A percentile compares a stretch with the other conserved stretches of the same genome.
These are phyloP conservation scores for Rhaphigaster nebulosa DNA, from an alignment of 2,888 invertebrate species.

Conservation along the genomic window DNA sequence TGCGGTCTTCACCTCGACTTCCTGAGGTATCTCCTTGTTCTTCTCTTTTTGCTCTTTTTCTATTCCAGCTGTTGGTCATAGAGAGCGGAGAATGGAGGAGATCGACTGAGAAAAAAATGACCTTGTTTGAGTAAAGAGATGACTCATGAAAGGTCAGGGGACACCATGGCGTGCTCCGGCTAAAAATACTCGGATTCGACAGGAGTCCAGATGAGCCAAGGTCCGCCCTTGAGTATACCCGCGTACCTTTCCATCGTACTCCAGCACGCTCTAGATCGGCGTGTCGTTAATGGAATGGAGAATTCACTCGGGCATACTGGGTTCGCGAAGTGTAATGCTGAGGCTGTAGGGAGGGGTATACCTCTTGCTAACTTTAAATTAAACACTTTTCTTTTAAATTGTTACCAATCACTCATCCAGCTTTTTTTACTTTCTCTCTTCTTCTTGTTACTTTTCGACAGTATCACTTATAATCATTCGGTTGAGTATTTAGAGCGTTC, in stretches of 20 bases:
- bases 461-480: no score
- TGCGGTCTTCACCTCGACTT: slow-evolving; percentile 32
- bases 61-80: slow-evolving; percentile 13
- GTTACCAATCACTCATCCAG: not conserved
- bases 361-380: not conserved
- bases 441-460: no score
- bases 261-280: slow-evolving; percentile 9
- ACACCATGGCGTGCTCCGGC: slow-evolving; percentile 10
- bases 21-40: not conserved
- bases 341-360: not conserved
- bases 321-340: not conserved
- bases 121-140: slow-evolving; percentile 50
- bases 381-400: not conserved
- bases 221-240: not conserved
- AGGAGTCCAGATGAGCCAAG: slow-evolving; percentile 26
- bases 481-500: no score
- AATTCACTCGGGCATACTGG: not conserved
- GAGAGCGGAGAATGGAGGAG: slow-evolving; percentile 29
- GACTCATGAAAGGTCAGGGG: slow-evolving; percentile 43
- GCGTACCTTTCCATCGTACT: slow-evolving; percentile 5
- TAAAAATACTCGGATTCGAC: slow-evolving; percentile 41
- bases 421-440: not conserved
- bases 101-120: slow-evolving; percentile 32
- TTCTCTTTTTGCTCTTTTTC: slow-evolving; percentile 3
- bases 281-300: not conserved